These are phyloP conservation scores for Limnephilus rhombicus DNA, from an alignment of 2,888 invertebrate species.

Conservation along the genomic window DNA sequence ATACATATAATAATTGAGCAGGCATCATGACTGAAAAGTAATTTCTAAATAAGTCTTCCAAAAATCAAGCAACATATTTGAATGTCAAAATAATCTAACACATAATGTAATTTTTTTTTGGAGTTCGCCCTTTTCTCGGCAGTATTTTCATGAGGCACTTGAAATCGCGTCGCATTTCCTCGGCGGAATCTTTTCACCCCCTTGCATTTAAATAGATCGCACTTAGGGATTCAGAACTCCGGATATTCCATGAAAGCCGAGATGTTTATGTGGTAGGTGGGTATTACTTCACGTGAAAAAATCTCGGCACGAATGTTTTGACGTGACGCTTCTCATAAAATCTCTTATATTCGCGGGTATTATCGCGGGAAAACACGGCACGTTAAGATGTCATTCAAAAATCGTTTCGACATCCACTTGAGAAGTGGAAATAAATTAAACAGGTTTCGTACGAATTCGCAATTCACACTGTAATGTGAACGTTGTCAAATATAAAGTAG, in stretches of 20 bases:
- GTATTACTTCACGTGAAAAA: slow-evolving; percentile 36
- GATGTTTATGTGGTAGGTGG: slow-evolving; percentile 34
- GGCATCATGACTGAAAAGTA: background rate
- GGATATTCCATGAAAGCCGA: slow-evolving; percentile 50
- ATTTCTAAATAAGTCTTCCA: background rate
- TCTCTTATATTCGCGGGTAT: slow-evolving; percentile 37
- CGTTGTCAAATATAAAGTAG: background rate
- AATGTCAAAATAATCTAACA: background rate
- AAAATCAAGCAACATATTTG: background rate
- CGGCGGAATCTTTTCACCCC: slow-evolving; percentile 54
- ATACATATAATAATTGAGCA: background rate
- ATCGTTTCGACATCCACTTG: slow-evolving; percentile 4
- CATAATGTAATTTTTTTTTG: background rate
- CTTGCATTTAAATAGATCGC: slow-evolving; percentile 59
- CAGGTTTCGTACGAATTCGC: background rate
- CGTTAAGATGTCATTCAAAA: slow-evolving; percentile 29
- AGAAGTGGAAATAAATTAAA: background rate
- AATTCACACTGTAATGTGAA: background rate
- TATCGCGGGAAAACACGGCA: slow-evolving; percentile 16
- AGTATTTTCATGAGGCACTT: slow-evolving; percentile 5
- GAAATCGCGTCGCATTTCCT: slow-evolving; percentile 42
- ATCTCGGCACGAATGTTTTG: slow-evolving; percentile 30
- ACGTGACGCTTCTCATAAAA: slow-evolving; percentile 10
- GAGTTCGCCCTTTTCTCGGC: background rate
- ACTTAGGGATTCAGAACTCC: slow-evolving; percentile 55